These are phyloP conservation scores for Halcyon chelicuti DNA, from an alignment of 2,797 vertebrate genomes.

Conservation along the genomic window DNA sequence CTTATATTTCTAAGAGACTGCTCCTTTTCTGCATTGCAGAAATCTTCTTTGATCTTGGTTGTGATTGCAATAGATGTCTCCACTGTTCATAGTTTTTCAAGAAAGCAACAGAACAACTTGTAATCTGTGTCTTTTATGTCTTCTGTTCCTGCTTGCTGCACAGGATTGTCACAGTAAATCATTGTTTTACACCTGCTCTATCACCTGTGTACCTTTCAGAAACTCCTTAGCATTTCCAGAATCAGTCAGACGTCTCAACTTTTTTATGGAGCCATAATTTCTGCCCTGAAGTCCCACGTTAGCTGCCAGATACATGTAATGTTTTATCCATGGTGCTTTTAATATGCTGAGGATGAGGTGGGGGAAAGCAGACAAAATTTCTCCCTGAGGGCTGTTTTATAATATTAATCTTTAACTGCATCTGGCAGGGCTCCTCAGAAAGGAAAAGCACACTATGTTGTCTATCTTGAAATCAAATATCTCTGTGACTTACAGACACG, in stretches of 20 bases:
- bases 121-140: neutral
- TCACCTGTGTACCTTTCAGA: neutral
- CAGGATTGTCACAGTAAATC: neutral
- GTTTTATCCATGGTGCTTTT: constrained; percentile 8
- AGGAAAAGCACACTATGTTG: neutral
- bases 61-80: neutral
- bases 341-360: neutral
- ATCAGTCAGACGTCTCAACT: neutral
- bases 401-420: constrained; percentile 1
- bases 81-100: neutral
- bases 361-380: neutral
- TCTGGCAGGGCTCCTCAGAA: neutral
- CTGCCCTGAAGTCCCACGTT: neutral
- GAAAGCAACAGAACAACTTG: neutral
- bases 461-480: neutral
- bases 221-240: neutral
- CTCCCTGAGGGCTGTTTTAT: neutral
- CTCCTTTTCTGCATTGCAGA: neutral
- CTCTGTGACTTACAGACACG: neutral
- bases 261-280: constrained; percentile 14
- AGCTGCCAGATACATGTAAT: neutral
- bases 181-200: neutral
- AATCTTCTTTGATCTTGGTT: constrained; percentile 28
- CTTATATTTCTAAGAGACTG: neutral
- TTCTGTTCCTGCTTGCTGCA: neutral